Conservation (phyloP, 1,140 invertebrate species). For the Elymnias hypermnestra region DNA sequence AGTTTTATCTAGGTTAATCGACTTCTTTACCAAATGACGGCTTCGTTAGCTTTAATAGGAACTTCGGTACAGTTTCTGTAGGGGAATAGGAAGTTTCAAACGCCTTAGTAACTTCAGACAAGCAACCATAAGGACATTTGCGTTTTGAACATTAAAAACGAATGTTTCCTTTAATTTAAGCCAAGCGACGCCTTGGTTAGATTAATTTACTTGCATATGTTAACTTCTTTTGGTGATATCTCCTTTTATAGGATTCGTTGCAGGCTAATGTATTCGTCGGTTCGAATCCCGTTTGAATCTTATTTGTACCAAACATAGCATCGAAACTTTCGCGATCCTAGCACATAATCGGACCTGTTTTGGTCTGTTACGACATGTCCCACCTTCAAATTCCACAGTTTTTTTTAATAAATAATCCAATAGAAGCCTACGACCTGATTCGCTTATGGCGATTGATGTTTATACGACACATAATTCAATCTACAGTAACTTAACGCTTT, state of each 20-base stretch:
- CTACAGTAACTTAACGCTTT: too few relatives aligned
- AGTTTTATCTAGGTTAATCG: too few relatives aligned
- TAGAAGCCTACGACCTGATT: background rate
- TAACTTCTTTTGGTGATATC: conserved; percentile 18
- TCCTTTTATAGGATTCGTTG: conserved; percentile 14
- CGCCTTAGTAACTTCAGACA: too few relatives aligned
- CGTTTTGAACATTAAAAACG: too few relatives aligned
- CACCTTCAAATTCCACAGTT: conserved; percentile 10
- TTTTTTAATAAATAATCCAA: background rate
- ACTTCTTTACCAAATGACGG: too few relatives aligned
- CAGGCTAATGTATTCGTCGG: conserved; percentile 12
- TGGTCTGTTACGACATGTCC: conserved; percentile 11
- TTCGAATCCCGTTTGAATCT: conserved; percentile 17
- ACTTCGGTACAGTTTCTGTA: too few relatives aligned
- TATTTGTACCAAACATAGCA: conserved; percentile 15
- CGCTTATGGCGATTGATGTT: too few relatives aligned
- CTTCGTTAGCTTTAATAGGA: too few relatives aligned
- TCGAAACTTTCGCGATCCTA: conserved; percentile 15
- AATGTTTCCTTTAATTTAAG: conserved; percentile 2
- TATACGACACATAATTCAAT: too few relatives aligned
- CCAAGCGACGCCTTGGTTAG: conserved; percentile 11
- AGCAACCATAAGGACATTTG: too few relatives aligned
- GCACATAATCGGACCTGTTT: conserved; percentile 10
- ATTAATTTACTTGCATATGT: conserved; percentile 20
- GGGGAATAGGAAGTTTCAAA: too few relatives aligned